A percentile compares a stretch with the other conserved stretches of the same genome.
These are phyloP conservation scores for Scotopteryx bipunctaria DNA, from an alignment of 2,888 invertebrate species.

Conservation along the genomic window DNA sequence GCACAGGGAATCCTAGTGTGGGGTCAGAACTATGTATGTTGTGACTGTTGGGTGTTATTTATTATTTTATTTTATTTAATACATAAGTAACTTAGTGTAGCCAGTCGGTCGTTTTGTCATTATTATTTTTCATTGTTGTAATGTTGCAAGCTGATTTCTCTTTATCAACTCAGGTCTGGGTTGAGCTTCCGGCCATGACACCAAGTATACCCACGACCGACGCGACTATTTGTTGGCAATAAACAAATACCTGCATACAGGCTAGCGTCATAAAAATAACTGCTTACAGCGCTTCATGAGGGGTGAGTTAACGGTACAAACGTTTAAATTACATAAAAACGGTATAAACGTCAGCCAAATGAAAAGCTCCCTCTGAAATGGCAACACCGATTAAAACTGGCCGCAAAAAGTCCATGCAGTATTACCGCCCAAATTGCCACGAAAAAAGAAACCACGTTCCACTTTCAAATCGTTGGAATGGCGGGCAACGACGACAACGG, in stretches of 20 bases:
- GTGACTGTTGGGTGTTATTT: no score
- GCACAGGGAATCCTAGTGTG: no score
- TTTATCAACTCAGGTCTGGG: not conserved
- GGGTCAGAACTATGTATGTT: no score
- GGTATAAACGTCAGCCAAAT: slow-evolving; percentile 54
- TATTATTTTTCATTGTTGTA: no score
- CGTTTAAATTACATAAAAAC: slow-evolving; percentile 37
- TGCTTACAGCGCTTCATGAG: slow-evolving; percentile 10
- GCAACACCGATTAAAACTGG: slow-evolving; percentile 77
- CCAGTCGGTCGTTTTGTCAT: no score
- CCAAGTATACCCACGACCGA: not conserved
- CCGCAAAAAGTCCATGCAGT: slow-evolving; percentile 68
- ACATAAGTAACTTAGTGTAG: no score
- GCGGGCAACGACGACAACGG: slow-evolving; percentile 52
- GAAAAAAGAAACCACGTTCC: slow-evolving; percentile 63
- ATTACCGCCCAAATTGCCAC: slow-evolving; percentile 67
- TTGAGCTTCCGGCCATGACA: not conserved
- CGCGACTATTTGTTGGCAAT: slow-evolving; percentile 2
- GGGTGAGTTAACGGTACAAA: slow-evolving; percentile 23
- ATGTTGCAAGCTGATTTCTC: no score
- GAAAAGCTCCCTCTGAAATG: slow-evolving; percentile 61
- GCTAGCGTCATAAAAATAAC: slow-evolving; percentile 24
- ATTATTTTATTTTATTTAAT: no score
- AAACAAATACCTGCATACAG: slow-evolving; percentile 20
- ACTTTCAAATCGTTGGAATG: slow-evolving; percentile 58